A percentile compares a stretch with the other conserved stretches of the same genome.
Conservation (phyloP, 1,140 invertebrate genomes). For the Paramacrobiotus metropolitanus region DNA sequence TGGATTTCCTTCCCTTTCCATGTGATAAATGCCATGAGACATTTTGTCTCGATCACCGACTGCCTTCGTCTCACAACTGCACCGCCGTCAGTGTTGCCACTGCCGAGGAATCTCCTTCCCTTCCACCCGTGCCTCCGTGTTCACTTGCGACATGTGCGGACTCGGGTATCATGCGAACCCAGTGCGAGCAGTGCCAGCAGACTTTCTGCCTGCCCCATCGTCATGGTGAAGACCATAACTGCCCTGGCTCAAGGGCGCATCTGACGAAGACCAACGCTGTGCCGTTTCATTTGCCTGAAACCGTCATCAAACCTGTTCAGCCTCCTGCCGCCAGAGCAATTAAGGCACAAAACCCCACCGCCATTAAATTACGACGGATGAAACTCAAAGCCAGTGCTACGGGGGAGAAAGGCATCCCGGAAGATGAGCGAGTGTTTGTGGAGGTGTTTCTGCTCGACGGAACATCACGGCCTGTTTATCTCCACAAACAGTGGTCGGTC, state of each 20-base stretch:
- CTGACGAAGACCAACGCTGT: background rate
- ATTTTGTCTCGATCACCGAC: background rate
- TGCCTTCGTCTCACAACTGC: background rate
- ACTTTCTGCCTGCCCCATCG: background rate
- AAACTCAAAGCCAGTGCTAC: background rate
- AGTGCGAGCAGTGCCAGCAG: background rate
- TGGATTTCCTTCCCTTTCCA: background rate
- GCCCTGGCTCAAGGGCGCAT: background rate
- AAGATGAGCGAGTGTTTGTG: background rate
- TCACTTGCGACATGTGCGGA: background rate
- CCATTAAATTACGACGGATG: background rate
- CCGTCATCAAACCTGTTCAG: background rate
- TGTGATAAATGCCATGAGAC: background rate
- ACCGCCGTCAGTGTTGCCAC: background rate
- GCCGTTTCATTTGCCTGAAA: background rate
- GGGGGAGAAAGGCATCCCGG: background rate
- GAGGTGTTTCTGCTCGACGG: background rate
- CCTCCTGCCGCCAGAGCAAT: background rate
- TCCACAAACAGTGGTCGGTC: background rate
- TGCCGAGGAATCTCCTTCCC: background rate
- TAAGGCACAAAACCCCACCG: background rate
- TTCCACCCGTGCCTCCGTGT: background rate
- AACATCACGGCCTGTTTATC: background rate
- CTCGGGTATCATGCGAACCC: background rate
- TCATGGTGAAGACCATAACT: background rate